phyloP scores from a whole-genome alignment of 2,888 invertebrate species.

The Punctoribates punctum region DNA sequence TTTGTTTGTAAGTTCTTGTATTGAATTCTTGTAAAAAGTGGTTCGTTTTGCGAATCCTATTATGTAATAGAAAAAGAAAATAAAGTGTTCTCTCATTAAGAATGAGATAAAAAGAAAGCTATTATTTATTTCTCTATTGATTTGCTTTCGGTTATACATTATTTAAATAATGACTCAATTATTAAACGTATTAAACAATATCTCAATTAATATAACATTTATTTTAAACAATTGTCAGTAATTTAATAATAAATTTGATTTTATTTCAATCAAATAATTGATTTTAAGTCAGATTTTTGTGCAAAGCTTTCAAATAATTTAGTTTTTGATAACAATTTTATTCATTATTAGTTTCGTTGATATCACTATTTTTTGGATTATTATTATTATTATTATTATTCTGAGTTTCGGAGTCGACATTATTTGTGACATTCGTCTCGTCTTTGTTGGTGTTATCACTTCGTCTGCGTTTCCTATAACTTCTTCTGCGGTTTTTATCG shows the following conservation, averaged over 20 bases:
- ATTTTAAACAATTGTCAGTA: too few relatives aligned
- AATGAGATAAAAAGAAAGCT: constrained; percentile 4
- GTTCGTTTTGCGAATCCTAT: too few relatives aligned
- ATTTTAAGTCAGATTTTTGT: constrained; percentile 18
- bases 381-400: not conserved
- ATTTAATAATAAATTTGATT: not conserved
- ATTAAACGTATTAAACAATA: too few relatives aligned
- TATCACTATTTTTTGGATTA: not conserved
- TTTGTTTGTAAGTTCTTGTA: not conserved
- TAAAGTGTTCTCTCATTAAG: not conserved
- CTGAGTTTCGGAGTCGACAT: not conserved
- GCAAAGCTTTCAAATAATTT: not conserved
- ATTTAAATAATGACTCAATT: too few relatives aligned
- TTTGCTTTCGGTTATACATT: not conserved
- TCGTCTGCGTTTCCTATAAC: constrained; percentile 11
- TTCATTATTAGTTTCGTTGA: not conserved
- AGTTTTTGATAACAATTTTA: not conserved
- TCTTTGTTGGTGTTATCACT: not conserved
- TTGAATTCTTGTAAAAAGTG: not conserved
- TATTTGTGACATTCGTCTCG: not conserved
- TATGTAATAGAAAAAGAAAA: constrained; percentile 3
- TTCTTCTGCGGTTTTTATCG: not conserved
- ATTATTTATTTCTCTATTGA: not conserved
- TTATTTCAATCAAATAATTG: not conserved
- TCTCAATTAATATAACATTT: too few relatives aligned